These are phyloP conservation scores for Idaea dimidiata DNA, from an alignment of 2,888 invertebrate genomes.

Conservation along the genomic window DNA sequence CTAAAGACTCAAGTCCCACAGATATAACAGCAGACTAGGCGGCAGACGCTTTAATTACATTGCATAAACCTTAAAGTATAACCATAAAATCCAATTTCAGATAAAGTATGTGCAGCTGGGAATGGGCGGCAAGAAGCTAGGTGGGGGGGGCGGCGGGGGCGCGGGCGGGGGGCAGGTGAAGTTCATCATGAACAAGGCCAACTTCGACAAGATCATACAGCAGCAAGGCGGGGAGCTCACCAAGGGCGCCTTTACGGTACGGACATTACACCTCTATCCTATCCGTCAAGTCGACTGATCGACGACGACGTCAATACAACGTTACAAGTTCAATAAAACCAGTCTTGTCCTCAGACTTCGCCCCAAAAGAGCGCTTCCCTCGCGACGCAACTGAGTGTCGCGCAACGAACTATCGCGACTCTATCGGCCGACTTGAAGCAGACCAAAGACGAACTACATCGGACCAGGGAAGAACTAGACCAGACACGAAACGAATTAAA, in stretches of 20 bases:
- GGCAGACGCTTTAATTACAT: too few species aligned
- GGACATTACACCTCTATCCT: too few species aligned
- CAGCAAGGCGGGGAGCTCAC: conserved; percentile 5
- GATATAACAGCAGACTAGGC: too few species aligned
- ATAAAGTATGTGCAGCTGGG: conserved; percentile 54
- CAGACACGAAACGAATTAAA: too few species aligned
- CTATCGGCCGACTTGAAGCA: conserved; percentile 21
- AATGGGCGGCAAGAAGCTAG: conserved; percentile 30
- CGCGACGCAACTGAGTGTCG: conserved; percentile 43
- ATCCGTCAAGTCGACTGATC: too few species aligned
- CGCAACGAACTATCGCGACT: conserved; percentile 37
- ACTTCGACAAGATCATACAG: conserved; percentile 52
- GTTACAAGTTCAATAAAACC: too few species aligned
- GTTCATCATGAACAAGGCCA: conserved; percentile 67
- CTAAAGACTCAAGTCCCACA: too few species aligned
- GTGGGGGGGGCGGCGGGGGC: conserved; percentile 22
- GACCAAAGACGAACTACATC: conserved; percentile 32
- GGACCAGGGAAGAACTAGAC: not conserved
- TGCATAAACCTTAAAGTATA: too few species aligned
- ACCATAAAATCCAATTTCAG: too few species aligned
- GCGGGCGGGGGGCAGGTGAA: conserved; percentile 53
- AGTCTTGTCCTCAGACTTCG: too few species aligned
- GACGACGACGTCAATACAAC: too few species aligned
- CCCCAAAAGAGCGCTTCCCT: conserved; percentile 24
- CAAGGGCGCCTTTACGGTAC: not conserved